These are phyloP conservation scores for Fregetta grallaria DNA, from an alignment of 2,113 vertebrate genomes.

Conservation along the genomic window DNA sequence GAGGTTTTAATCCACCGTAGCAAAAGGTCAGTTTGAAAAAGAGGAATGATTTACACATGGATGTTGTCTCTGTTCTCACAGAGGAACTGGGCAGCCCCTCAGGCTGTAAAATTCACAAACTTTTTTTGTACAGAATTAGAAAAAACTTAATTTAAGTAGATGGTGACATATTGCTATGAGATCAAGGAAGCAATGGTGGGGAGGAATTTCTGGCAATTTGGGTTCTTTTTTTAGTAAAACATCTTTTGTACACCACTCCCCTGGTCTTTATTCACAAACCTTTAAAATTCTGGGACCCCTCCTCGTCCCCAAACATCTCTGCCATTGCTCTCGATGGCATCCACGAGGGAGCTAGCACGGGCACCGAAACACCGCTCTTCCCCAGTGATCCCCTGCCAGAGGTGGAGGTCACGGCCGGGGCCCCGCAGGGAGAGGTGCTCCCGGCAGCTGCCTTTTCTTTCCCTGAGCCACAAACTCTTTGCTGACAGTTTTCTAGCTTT, in stretches of 20 bases:
- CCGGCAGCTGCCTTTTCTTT: neutral
- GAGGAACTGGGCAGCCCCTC: neutral
- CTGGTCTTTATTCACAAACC: neutral
- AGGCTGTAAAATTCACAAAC: neutral
- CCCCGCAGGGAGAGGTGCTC: neutral
- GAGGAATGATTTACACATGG: neutral
- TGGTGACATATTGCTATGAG: neutral
- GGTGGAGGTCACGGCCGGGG: neutral
- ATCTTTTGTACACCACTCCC: neutral
- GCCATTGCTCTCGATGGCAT: neutral
- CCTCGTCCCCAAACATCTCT: neutral
- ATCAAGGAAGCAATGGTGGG: neutral
- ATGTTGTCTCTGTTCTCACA: neutral
- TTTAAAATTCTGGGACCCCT: neutral
- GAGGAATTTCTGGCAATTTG: neutral
- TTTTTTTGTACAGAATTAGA: neutral
- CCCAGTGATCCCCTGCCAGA: neutral
- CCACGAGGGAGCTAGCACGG: neutral
- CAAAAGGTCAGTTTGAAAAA: neutral
- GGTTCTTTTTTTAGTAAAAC: neutral
- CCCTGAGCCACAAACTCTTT: neutral
- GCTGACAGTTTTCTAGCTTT: neutral
- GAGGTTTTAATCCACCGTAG: neutral
- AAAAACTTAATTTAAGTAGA: neutral
- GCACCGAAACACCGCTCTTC: neutral